A percentile compares a stretch with the other conserved stretches of the same genome.
Evolutionary conservation across 2,113 vertebrate species (phyloP).

Genomic region (Malaclemys terrapin): DNA sequence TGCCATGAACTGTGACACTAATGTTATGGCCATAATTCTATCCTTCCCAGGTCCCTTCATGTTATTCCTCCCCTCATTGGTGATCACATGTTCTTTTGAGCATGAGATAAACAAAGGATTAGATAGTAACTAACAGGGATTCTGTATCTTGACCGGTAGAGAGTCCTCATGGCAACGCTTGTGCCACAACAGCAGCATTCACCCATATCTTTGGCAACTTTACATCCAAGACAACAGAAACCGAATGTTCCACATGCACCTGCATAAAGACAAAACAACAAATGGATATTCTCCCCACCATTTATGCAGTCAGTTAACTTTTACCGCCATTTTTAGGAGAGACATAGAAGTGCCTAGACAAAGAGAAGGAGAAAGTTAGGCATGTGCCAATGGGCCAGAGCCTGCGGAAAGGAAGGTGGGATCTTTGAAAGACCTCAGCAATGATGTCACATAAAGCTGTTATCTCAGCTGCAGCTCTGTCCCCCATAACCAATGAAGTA

Average conservation of each 20-base stretch:
- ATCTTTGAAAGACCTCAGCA: neutral
- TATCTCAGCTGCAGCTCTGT: neutral
- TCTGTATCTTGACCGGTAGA: constrained; percentile 89
- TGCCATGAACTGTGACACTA: neutral
- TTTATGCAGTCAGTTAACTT: neutral
- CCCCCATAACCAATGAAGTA: neutral
- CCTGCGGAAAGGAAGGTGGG: neutral
- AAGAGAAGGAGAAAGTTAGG: neutral
- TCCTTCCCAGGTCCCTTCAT: neutral
- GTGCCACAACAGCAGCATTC: constrained; percentile 86
- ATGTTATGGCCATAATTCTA: neutral
- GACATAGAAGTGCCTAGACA: too few relatives aligned
- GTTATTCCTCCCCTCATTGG: neutral
- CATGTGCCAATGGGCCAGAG: neutral
- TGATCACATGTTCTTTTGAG: fast-evolving
- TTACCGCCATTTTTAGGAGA: neutral
- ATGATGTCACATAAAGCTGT: neutral
- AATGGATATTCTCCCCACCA: neutral
- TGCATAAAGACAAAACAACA: constrained; percentile 24
- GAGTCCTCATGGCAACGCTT: constrained; percentile 79
- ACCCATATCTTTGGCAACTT: constrained; percentile 82
- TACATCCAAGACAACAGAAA: constrained; percentile 69
- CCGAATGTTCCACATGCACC: constrained; percentile 81
- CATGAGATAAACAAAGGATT: fast-evolving
- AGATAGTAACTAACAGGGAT: constrained; percentile 77